phyloP scores from a whole-genome alignment of 2,888 invertebrate genomes.

The Morpho deidamia region DNA sequence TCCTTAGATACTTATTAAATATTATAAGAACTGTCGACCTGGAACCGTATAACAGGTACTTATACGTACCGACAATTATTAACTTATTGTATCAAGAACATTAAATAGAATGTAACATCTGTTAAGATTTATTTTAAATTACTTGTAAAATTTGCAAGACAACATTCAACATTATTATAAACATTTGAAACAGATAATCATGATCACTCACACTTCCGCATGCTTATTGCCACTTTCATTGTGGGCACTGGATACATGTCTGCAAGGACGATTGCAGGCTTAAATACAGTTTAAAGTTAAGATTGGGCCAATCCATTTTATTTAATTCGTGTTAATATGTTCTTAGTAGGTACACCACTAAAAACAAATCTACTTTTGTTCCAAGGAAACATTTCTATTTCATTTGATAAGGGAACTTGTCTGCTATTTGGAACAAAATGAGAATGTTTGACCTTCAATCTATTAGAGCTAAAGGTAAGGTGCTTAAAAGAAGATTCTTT shows the following conservation, averaged over 20 bases:
- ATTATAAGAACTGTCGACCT: constrained; percentile 14
- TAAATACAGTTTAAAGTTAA: constrained; percentile 3
- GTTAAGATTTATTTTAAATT: constrained; percentile 21
- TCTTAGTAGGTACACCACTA: constrained; percentile 2
- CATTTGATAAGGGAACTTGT: constrained; percentile 28
- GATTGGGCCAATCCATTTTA: constrained; percentile 6
- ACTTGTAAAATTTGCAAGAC: constrained; percentile 25
- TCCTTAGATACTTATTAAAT: constrained; percentile 6
- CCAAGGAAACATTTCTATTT: constrained; percentile 12
- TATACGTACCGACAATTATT: constrained; percentile 25
- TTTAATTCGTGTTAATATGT: constrained; percentile 14
- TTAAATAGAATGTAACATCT: constrained; percentile 24
- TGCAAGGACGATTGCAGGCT: constrained; percentile 30
- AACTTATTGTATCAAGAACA: constrained; percentile 23
- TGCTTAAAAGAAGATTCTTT: constrained; percentile 36
- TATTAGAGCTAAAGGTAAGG: constrained; percentile 44
- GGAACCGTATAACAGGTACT: constrained; percentile 36
- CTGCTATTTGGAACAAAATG: constrained; percentile 57
- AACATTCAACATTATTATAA: constrained; percentile 29
- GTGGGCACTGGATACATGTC: constrained; percentile 13
- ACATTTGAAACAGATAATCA: constrained; percentile 28
- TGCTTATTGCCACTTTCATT: constrained; percentile 24
- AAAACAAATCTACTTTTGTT: constrained; percentile 6
- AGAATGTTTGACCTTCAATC: constrained; percentile 30
- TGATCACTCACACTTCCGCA: constrained; percentile 23